These are phyloP conservation scores for Cheilosia impressa DNA, from an alignment of 2,888 invertebrate species.

Conservation along the genomic window DNA sequence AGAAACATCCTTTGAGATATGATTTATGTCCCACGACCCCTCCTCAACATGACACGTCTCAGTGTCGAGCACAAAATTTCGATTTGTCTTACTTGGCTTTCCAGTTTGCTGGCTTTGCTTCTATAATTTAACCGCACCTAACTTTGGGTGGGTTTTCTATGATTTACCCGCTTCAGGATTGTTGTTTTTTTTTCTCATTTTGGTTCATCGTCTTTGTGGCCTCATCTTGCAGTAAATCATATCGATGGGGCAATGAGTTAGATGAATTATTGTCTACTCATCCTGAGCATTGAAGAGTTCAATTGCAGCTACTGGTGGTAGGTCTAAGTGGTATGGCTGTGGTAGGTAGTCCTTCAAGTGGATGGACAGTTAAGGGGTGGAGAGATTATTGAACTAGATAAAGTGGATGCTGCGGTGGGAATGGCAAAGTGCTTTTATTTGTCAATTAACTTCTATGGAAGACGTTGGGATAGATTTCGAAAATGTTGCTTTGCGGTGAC, in stretches of 20 bases:
- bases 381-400: constrained; percentile 25
- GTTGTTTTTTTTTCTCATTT: background rate
- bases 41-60: constrained; percentile 44
- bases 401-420: background rate
- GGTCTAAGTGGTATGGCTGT: background rate
- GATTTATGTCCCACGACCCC: constrained; percentile 58
- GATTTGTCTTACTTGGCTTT: constrained; percentile 70
- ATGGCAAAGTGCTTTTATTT: constrained; percentile 20
- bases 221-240: constrained; percentile 46
- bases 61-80: constrained; percentile 40
- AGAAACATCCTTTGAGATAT: constrained; percentile 69
- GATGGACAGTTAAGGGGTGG: constrained; percentile 18
- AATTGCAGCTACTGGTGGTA: constrained; percentile 9
- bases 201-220: constrained; percentile 12
- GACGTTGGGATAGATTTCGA: background rate
- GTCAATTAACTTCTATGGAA: constrained; percentile 6
- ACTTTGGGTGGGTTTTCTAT: constrained; percentile 39
- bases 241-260: constrained; percentile 58
- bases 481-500: too few relatives aligned
- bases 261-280: constrained; percentile 60
- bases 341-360: constrained; percentile 19
- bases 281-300: constrained; percentile 18
- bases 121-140: constrained; percentile 50
- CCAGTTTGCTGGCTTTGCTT: constrained; percentile 46
- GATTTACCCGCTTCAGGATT: constrained; percentile 7